phyloP scores from a whole-genome alignment of 2,797 vertebrate genomes.

The Tragopan temminckii region DNA sequence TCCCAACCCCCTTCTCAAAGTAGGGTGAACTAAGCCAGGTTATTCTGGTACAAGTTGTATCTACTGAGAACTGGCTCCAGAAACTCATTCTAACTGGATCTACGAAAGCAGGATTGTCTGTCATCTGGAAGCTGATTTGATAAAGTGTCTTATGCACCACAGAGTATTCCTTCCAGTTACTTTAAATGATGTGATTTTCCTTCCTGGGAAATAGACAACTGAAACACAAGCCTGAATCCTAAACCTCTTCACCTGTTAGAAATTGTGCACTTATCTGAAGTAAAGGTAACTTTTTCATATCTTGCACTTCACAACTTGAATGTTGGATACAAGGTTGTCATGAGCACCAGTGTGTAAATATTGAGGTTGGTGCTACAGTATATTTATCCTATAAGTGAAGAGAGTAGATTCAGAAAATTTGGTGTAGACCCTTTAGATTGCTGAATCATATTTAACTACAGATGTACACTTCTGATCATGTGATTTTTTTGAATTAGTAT shows the following conservation, averaged over 20 bases:
- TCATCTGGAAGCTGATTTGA: background rate
- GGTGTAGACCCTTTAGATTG: background rate
- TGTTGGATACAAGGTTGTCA: background rate
- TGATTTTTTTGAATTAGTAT: background rate
- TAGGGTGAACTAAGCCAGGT: background rate
- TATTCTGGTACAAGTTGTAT: background rate
- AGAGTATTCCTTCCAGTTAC: background rate
- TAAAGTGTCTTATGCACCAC: background rate
- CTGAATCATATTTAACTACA: background rate
- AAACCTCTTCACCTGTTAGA: background rate
- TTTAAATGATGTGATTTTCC: background rate
- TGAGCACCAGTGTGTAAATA: background rate
- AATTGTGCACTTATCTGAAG: background rate
- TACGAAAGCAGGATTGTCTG: background rate
- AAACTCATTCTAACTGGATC: background rate
- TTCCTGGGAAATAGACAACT: slow-evolving; percentile 10
- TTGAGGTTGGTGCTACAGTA: background rate
- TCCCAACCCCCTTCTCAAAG: background rate
- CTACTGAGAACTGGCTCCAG: background rate
- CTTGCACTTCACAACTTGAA: background rate
- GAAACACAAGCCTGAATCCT: background rate
- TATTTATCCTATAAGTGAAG: background rate
- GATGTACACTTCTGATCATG: background rate
- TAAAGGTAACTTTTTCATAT: background rate
- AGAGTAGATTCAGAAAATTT: background rate